These are phyloP conservation scores for Idaea dimidiata DNA, from an alignment of 2,888 invertebrate species.

Conservation along the genomic window DNA sequence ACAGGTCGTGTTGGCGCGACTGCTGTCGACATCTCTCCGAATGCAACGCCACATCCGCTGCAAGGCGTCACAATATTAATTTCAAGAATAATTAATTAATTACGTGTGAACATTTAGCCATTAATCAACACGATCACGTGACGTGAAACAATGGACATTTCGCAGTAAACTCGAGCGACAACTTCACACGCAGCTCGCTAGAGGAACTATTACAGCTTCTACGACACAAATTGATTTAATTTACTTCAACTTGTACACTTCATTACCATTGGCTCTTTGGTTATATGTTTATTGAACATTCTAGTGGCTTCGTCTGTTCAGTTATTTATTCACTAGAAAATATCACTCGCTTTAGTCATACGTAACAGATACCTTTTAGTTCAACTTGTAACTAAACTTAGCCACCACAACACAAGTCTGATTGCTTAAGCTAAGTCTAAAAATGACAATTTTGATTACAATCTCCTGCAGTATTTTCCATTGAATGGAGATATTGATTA, in stretches of 20 bases:
- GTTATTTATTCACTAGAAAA: neutral
- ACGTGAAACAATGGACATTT: conserved; percentile 25
- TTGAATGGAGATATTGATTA: neutral
- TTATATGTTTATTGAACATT: conserved; percentile 13
- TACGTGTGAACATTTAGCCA: conserved; percentile 58
- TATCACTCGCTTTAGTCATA: neutral
- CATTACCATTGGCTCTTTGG: conserved; percentile 30
- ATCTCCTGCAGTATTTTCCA: neutral
- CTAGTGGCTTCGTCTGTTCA: conserved; percentile 14
- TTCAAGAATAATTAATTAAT: conserved; percentile 71
- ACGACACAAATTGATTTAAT: conserved; percentile 39
- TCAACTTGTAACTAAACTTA: too few species aligned
- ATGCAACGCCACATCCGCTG: conserved; percentile 61
- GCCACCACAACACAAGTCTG: neutral
- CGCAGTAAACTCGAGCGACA: conserved; percentile 21
- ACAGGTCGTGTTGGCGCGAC: conserved; percentile 41
- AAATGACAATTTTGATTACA: too few species aligned
- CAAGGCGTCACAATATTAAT: conserved; percentile 71
- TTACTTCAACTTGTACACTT: conserved; percentile 31
- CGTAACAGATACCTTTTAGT: too few species aligned
- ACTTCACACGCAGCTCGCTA: conserved; percentile 15
- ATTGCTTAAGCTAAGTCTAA: too few species aligned
- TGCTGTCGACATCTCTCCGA: conserved; percentile 39
- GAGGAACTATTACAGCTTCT: conserved; percentile 30
- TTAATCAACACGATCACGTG: conserved; percentile 62